Base-by-base conservation (phyloP, 1,140 invertebrate species). In the Leptinotarsa undecemlineata region DNA sequence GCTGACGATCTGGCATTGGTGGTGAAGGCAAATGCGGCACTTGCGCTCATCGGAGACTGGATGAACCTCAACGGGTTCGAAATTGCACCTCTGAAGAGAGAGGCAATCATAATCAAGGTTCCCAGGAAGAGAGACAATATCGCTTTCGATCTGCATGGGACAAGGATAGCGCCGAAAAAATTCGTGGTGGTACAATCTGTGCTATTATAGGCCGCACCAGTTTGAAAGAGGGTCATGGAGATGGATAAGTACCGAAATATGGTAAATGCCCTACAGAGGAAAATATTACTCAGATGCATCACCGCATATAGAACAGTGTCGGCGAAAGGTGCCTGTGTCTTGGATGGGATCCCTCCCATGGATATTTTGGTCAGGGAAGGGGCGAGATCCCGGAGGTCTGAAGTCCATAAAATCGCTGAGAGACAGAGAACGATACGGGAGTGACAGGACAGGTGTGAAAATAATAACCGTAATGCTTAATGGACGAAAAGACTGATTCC, bases 1-100 rank as follows among this genome's bases (percentile, higher is more conserved):
- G 81, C 82, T 0, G 83, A 85, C 48, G 82, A 85, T 60, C 51
- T 81, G 20, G 79, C 77, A 0, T 60, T 78, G n/a, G 47, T 82
- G 0, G 76, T 84, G 5, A 19, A 4, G 4, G 66, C 77, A 1
- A 76, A 78, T 42, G 70, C 57, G 8, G 73, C 66, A 4, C 63
- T 78, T 48, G 60, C 14, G 17, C 42, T 19, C 0, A 61, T 78
- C 6, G 48, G 11, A 4, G 17, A 63, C 3, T 80, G 76, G 77
- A 57, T 80, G 64, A 57, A 68, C 2, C 60, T 74, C 1, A 71
- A 76, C 17, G 48, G 62, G 0, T 72, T 82, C 2, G n/a, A 73
- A 26, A 67, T 83, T 6, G 81, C 80, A 6, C 70, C 74, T 74
- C 4, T 76, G 17, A 80, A 82, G 51, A 80, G 79, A 0, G 79